phyloP scores from a whole-genome alignment of 2,797 vertebrate species.

The Poecilia velifera region DNA sequence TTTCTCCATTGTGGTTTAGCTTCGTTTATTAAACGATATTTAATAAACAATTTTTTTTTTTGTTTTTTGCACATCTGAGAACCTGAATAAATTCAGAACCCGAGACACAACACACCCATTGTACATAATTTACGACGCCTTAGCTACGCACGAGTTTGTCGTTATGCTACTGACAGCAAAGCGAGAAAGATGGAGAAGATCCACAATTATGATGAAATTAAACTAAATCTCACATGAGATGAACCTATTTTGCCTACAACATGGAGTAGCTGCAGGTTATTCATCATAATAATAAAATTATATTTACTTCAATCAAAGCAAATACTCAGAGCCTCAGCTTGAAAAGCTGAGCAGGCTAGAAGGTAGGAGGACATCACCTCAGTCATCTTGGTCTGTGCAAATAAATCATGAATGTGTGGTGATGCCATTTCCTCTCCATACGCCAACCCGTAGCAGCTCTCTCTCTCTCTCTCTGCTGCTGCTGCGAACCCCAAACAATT shows the following conservation, averaged over 20 bases:
- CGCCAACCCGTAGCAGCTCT: conserved; percentile 57
- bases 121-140: not conserved
- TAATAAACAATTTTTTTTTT: not conserved
- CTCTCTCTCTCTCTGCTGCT: conserved; percentile 14
- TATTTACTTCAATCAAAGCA: conserved; percentile 27
- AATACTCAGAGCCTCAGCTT: conserved; percentile 26
- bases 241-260: not conserved
- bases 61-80: not conserved
- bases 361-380: not conserved
- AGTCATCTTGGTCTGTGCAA: conserved; percentile 35
- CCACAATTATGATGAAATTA: not conserved
- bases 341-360: not conserved
- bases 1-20: not conserved
- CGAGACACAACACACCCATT: not conserved
- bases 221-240: not conserved
- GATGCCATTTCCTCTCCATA: conserved; percentile 64
- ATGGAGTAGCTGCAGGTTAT: not conserved
- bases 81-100: not conserved
- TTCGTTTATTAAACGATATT: not conserved
- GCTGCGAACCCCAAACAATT: conserved; percentile 25
- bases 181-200: not conserved
- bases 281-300: not conserved
- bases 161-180: not conserved
- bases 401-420: conserved; percentile 19
- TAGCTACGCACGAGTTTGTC: not conserved